These are phyloP conservation scores for Stichopus horrens DNA, from an alignment of 53 echinoderm and acorn worm species.

Conservation along the genomic window DNA sequence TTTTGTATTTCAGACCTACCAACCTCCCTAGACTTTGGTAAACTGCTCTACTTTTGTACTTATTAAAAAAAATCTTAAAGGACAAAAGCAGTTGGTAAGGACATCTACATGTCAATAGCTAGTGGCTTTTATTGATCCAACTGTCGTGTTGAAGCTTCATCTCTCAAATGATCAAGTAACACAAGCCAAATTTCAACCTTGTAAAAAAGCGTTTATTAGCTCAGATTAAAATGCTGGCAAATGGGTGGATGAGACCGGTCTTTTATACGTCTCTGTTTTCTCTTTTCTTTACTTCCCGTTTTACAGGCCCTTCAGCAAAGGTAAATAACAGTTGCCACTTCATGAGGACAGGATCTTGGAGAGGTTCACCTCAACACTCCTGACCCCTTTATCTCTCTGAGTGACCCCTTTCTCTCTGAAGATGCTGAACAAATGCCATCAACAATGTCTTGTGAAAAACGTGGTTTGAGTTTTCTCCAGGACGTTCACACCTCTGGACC, in stretches of 20 bases:
- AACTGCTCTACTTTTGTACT: conserved; percentile 13
- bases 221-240: neutral
- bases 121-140: conserved; percentile 25
- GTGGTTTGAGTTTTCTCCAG: neutral
- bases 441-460: neutral
- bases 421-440: too few species aligned
- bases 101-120: neutral
- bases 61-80: neutral
- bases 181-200: conserved; percentile 32
- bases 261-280: too few species aligned
- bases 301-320: neutral
- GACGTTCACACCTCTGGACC: conserved; percentile 76
- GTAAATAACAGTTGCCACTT: neutral
- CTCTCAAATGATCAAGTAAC: neutral
- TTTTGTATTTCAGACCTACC: neutral
- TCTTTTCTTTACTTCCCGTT: neutral
- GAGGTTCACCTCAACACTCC: neutral
- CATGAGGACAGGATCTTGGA: neutral
- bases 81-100: neutral
- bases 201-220: neutral
- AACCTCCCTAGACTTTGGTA: neutral
- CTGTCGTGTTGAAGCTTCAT: neutral
- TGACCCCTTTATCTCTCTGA: neutral
- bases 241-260: neutral
- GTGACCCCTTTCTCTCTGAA: neutral